These are phyloP conservation scores for Musca vetustissima DNA, from an alignment of 1,140 invertebrate species.

Conservation along the genomic window DNA sequence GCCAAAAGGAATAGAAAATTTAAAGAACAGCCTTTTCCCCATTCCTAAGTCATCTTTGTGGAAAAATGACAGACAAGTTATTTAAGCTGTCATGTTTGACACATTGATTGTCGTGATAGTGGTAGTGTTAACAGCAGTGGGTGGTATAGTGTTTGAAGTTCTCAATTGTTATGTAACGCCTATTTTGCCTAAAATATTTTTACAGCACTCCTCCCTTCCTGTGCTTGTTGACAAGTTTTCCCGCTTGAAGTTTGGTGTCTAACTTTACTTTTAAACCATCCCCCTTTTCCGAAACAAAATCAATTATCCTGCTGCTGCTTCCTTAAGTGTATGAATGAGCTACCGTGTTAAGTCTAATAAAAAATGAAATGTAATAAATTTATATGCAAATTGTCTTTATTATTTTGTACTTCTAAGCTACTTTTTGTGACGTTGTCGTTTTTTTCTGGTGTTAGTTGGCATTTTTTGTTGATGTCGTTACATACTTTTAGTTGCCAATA, in stretches of 20 bases:
- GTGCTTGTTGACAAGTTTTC: conserved; percentile 20
- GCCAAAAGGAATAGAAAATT: not conserved
- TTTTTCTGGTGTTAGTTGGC: not conserved
- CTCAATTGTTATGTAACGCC: too few relatives aligned
- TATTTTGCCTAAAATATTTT: not conserved
- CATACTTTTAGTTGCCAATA: too few relatives aligned
- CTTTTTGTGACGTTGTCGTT: conserved; percentile 17
- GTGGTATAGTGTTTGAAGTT: not conserved
- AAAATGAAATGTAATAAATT: not conserved
- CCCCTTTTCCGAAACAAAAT: not conserved
- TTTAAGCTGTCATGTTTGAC: conserved; percentile 18
- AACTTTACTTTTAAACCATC: not conserved
- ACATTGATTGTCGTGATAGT: conserved; percentile 4
- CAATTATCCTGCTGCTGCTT: too few relatives aligned
- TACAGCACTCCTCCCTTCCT: not conserved
- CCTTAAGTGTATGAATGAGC: too few relatives aligned
- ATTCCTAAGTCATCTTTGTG: not conserved
- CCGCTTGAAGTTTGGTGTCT: not conserved
- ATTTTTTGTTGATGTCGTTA: too few relatives aligned
- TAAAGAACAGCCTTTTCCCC: not conserved
- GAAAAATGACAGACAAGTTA: conserved; percentile 13
- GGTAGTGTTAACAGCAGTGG: not conserved
- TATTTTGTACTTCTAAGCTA: conserved; percentile 17
- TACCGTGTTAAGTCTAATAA: too few relatives aligned
- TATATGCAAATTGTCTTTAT: conserved; percentile 22